phyloP scores from a whole-genome alignment of 2,113 vertebrate species.

The Sminthopsis crassicaudata region DNA sequence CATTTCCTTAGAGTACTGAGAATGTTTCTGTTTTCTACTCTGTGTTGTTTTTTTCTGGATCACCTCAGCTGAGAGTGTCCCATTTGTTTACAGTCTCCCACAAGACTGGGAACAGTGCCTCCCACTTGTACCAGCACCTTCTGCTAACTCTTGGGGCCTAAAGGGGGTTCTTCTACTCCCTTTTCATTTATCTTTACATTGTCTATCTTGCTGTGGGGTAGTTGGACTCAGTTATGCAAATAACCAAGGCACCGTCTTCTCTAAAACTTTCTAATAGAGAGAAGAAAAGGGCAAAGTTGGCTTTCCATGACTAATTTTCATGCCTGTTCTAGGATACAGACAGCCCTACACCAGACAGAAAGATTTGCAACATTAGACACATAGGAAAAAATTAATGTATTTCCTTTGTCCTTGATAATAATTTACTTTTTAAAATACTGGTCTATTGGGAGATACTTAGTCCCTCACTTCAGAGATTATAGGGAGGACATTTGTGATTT shows the following conservation, averaged over 20 bases:
- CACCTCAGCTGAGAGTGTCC: background rate
- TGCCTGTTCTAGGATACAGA: background rate
- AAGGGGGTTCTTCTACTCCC: background rate
- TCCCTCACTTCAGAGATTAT: background rate
- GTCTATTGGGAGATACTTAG: background rate
- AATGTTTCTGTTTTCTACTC: background rate
- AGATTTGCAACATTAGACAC: background rate
- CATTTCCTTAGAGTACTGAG: background rate
- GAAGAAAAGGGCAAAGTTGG: background rate
- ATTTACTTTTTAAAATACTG: background rate
- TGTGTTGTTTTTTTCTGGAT: background rate
- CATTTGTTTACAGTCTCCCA: background rate
- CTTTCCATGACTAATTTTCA: background rate
- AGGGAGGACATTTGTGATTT: background rate
- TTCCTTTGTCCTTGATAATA: background rate
- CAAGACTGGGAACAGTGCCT: background rate
- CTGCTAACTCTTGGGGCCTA: background rate
- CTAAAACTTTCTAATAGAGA: background rate
- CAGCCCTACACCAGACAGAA: background rate
- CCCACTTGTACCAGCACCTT: background rate
- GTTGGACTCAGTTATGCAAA: background rate
- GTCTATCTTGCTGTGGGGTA: background rate
- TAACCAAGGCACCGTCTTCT: background rate
- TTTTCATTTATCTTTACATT: background rate
- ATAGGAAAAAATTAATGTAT: background rate